Evolutionary conservation across 2,888 invertebrate species (phyloP).

Genomic region (Alsophila aescularia): DNA sequence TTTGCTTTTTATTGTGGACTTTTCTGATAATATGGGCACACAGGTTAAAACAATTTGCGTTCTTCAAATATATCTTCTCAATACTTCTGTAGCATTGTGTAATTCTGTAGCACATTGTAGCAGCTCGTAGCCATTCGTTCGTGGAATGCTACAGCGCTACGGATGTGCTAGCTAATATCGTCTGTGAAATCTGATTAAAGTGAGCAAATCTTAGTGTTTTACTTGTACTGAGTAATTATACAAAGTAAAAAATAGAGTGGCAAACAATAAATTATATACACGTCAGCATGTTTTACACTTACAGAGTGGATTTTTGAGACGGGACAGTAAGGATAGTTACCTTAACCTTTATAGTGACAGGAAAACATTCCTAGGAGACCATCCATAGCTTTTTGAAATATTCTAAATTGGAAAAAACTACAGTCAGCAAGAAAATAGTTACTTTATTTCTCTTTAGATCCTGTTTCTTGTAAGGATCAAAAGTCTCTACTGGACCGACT

Average conservation of each 20-base stretch:
- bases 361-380: no score
- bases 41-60: background rate
- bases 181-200: background rate
- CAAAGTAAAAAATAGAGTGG: background rate
- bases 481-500: no score
- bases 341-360: no score
- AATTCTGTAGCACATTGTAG: slow-evolving; percentile 8
- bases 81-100: background rate
- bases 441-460: no score
- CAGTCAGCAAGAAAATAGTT: no score
- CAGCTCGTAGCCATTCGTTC: slow-evolving; percentile 9
- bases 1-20: slow-evolving; percentile 29
- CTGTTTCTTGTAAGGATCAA: no score
- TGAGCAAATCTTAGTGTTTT: background rate
- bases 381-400: no score
- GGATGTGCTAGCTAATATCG: background rate
- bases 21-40: slow-evolving; percentile 9
- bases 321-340: no score
- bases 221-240: background rate
- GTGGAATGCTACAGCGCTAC: slow-evolving; percentile 13
- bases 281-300: background rate
- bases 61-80: background rate
- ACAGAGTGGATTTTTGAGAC: no score
- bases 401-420: no score
- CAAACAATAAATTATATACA: background rate